phyloP scores from a whole-genome alignment of 2,888 invertebrate species.

The Oligia latruncula region DNA sequence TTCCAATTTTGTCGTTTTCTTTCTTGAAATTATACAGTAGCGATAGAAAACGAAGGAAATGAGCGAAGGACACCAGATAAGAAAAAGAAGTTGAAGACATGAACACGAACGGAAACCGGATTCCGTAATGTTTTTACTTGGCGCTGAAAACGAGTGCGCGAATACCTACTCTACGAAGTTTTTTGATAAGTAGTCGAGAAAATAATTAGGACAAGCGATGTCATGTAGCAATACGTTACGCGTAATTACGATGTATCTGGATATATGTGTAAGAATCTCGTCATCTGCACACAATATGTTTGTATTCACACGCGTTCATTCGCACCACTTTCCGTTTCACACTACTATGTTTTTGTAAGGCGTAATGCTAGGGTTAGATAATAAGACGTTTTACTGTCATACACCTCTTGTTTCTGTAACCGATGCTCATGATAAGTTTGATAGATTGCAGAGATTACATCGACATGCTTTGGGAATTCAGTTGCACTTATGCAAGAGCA shows the following conservation, averaged over 20 bases:
- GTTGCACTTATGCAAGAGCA: conserved; percentile 51
- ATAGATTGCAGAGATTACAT: conserved; percentile 63
- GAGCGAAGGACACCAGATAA: conserved; percentile 70
- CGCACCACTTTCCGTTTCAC: conserved; percentile 84
- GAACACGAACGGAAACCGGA: conserved; percentile 67
- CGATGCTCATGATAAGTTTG: conserved; percentile 62
- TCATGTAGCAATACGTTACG: conserved; percentile 50
- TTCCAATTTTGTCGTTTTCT: conserved; percentile 32
- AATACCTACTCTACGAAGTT: conserved; percentile 24
- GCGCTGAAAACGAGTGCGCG: conserved; percentile 32
- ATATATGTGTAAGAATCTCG: conserved; percentile 59
- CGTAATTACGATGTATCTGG: conserved; percentile 53
- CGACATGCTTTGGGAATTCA: conserved; percentile 53
- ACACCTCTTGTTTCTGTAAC: conserved; percentile 50
- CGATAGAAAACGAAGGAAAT: conserved; percentile 63
- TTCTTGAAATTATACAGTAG: conserved; percentile 56
- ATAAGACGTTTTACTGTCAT: conserved; percentile 62
- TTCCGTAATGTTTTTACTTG: conserved; percentile 56
- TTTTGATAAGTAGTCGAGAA: conserved; percentile 19
- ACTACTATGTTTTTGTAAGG: conserved; percentile 67
- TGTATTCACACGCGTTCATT: conserved; percentile 82
- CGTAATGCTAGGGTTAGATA: conserved; percentile 68
- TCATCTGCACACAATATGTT: conserved; percentile 79
- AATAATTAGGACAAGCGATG: conserved; percentile 44
- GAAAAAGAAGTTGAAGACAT: conserved; percentile 55